phyloP scores from a whole-genome alignment of 2,888 invertebrate genomes.

The Orthosia cruda region DNA sequence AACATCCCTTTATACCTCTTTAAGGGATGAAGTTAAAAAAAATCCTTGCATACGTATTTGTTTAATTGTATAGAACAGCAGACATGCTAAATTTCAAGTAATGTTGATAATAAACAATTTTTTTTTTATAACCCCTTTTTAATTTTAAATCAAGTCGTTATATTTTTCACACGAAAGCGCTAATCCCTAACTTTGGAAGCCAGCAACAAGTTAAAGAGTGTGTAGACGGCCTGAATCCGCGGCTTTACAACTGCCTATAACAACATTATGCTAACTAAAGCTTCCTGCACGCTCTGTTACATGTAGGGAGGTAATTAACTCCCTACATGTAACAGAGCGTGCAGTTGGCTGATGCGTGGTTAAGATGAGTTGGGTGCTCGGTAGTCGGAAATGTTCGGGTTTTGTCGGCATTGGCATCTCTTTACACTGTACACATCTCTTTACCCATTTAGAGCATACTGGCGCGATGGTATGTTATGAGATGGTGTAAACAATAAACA shows the following conservation, averaged over 20 bases:
- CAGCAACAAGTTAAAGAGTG: slow-evolving; percentile 56
- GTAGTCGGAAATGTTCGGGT: slow-evolving; percentile 8
- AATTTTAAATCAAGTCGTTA: slow-evolving; percentile 41
- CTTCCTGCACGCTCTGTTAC: slow-evolving; percentile 34
- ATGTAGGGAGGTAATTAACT: slow-evolving; percentile 12
- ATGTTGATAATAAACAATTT: too few relatives aligned
- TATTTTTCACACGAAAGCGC: slow-evolving; percentile 21
- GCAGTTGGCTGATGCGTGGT: slow-evolving; percentile 19
- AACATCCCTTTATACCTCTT: too few relatives aligned
- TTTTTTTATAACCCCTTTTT: slow-evolving; percentile 30
- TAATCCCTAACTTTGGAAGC: slow-evolving; percentile 37
- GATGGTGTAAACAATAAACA: too few relatives aligned
- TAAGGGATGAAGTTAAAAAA: too few relatives aligned
- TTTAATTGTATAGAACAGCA: too few relatives aligned
- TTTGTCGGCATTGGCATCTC: too few relatives aligned
- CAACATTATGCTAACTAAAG: slow-evolving; percentile 55
- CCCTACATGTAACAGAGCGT: too few relatives aligned
- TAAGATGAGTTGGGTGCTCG: background rate
- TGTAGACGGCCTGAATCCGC: slow-evolving; percentile 35
- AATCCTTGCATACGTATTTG: too few relatives aligned
- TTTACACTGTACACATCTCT: too few relatives aligned
- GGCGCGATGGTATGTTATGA: too few relatives aligned
- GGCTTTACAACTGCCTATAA: slow-evolving; percentile 48
- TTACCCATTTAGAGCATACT: too few relatives aligned
- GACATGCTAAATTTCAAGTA: too few relatives aligned